Conservation (phyloP, 2,113 vertebrate species). For the Corythornis madagascariensis region DNA sequence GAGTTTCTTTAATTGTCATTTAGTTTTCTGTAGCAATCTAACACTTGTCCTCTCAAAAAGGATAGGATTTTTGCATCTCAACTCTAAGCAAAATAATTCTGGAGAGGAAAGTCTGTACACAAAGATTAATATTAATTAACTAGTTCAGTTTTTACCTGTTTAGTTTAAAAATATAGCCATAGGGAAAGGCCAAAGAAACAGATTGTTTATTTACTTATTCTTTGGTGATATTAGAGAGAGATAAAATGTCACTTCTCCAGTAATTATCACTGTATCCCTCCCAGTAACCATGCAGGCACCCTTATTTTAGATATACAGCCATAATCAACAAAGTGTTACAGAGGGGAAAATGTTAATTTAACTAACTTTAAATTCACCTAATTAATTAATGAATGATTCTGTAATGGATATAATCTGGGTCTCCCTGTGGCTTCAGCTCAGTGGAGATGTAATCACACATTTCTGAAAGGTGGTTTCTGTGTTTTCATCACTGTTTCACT, state of each 20-base stretch:
- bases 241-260: background rate
- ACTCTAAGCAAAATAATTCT: background rate
- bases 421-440: background rate
- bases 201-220: background rate
- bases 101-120: rapidly evolving
- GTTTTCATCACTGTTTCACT: background rate
- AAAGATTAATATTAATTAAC: background rate
- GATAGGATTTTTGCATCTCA: background rate
- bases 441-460: background rate
- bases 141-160: background rate
- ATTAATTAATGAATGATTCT: background rate
- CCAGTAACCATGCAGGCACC: background rate
- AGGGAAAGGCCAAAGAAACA: background rate
- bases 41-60: background rate
- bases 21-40: background rate
- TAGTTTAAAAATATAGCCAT: background rate
- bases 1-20: background rate
- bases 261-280: background rate
- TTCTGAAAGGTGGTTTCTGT: background rate
- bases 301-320: background rate
- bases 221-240: background rate
- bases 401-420: background rate
- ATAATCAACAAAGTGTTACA: background rate
- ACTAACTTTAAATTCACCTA: background rate
- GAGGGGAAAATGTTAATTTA: background rate